Evolutionary conservation across 2,113 vertebrate genomes (phyloP).

Genomic region (Phaethon lepturus): DNA sequence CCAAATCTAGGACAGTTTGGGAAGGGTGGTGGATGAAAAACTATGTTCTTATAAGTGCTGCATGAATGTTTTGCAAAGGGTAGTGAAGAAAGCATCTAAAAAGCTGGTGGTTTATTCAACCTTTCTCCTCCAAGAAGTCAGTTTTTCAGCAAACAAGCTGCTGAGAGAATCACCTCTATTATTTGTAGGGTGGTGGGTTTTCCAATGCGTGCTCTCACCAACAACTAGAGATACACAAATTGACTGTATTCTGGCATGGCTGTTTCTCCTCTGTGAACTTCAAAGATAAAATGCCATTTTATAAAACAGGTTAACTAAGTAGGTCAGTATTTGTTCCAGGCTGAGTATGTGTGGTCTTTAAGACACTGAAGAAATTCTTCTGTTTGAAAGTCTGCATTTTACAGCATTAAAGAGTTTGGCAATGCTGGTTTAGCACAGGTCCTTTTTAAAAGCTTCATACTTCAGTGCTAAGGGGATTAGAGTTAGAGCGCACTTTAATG

Average conservation of each 20-base stretch:
- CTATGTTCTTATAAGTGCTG: accelerated
- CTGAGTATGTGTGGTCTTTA: slow-evolving; percentile 14
- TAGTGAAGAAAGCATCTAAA: background rate
- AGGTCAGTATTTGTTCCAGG: slow-evolving; percentile 36
- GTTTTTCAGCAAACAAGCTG: slow-evolving; percentile 21
- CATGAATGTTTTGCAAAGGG: background rate
- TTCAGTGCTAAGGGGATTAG: slow-evolving; percentile 53
- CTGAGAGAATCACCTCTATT: slow-evolving; percentile 12
- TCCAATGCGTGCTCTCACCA: background rate
- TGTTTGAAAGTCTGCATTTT: background rate
- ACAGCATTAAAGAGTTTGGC: background rate
- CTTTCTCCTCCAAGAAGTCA: background rate
- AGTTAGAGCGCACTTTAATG: slow-evolving; percentile 30
- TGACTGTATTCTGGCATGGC: background rate
- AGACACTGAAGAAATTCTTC: slow-evolving; percentile 9
- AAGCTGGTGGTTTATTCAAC: background rate
- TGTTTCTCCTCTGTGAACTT: slow-evolving; percentile 7
- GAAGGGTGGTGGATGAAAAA: background rate
- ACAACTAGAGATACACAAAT: background rate
- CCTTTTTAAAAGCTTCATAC: slow-evolving; percentile 15
- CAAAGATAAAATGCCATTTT: slow-evolving; percentile 5
- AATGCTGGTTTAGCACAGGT: background rate
- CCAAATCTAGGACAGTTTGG: background rate
- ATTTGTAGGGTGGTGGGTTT: slow-evolving; percentile 45
- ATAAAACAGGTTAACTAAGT: slow-evolving; percentile 16